These are phyloP conservation scores for Riptortus pedestris DNA, from an alignment of 1,140 invertebrate genomes.

Conservation along the genomic window DNA sequence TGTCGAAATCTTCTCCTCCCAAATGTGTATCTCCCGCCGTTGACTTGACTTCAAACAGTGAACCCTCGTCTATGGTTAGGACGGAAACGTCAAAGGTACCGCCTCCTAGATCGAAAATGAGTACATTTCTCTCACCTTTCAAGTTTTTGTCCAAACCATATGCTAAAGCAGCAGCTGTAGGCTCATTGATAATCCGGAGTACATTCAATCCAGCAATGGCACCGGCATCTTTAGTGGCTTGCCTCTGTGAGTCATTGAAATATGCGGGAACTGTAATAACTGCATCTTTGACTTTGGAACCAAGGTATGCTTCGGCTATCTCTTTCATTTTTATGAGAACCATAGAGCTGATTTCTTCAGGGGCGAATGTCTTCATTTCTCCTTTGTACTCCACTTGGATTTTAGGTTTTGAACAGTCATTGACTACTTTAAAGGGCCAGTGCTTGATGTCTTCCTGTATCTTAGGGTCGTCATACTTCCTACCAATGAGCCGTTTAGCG, in stretches of 20 bases:
- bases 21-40: constrained; percentile 63
- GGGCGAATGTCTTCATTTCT: constrained; percentile 61
- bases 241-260: constrained; percentile 59
- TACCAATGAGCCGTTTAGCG: constrained; percentile 68
- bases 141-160: constrained; percentile 68
- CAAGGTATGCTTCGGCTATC: constrained; percentile 46
- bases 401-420: constrained; percentile 60
- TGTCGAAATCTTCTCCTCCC: constrained; percentile 68
- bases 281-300: constrained; percentile 39
- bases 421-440: constrained; percentile 67
- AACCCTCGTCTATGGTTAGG: constrained; percentile 38
- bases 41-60: constrained; percentile 62
- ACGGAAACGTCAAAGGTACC: constrained; percentile 81
- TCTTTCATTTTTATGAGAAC: constrained; percentile 47
- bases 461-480: constrained; percentile 60
- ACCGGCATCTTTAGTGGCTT: constrained; percentile 65
- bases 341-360: constrained; percentile 83
- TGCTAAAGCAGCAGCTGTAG: constrained; percentile 61
- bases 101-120: constrained; percentile 65
- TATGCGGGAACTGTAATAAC: constrained; percentile 56
- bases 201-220: constrained; percentile 57
- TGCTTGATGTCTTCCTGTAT: constrained; percentile 67
- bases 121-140: constrained; percentile 60
- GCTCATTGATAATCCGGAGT: constrained; percentile 71
- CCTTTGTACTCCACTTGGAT: constrained; percentile 65